Conservation (phyloP, 2,113 vertebrate genomes). For the Sphaerodactylus townsendi region DNA sequence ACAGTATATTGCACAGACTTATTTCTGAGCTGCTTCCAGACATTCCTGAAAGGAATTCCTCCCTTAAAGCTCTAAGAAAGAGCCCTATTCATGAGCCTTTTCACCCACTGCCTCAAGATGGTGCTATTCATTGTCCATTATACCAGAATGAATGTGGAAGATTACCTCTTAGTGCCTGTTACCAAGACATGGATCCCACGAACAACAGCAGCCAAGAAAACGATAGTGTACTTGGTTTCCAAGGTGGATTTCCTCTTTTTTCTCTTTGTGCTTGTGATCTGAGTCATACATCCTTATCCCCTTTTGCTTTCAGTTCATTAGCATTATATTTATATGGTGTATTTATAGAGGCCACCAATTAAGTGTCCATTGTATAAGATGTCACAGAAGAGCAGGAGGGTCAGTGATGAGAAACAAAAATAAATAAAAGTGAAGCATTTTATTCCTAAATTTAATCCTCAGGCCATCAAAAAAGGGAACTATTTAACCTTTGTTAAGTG, state of each 20-base stretch:
- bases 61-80: constrained; percentile 80
- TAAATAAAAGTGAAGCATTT: constrained; percentile 11
- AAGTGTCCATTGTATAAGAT: constrained; percentile 36
- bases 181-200: constrained; percentile 82
- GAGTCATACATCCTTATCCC: constrained; percentile 47
- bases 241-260: constrained; percentile 86
- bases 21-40: constrained; percentile 95
- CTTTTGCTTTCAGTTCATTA: constrained; percentile 55
- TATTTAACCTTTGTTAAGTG: background rate
- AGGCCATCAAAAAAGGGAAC: background rate
- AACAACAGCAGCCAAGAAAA: constrained; percentile 84
- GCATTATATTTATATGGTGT: constrained; percentile 42
- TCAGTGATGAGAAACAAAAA: background rate
- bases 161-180: constrained; percentile 89
- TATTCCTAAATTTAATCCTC: constrained; percentile 45
- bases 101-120: constrained; percentile 78
- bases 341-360: background rate
- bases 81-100: constrained; percentile 79
- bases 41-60: constrained; percentile 94
- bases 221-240: constrained; percentile 81
- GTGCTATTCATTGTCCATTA: constrained; percentile 74
- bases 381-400: background rate
- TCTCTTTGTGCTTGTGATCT: constrained; percentile 52
- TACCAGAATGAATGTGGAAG: constrained; percentile 80
- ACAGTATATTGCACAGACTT: constrained; percentile 91